These are phyloP conservation scores for Cladorhizidae sp. DNA, from an alignment of 37 sponge, comb jelly and placozoan genomes.

Conservation along the genomic window DNA sequence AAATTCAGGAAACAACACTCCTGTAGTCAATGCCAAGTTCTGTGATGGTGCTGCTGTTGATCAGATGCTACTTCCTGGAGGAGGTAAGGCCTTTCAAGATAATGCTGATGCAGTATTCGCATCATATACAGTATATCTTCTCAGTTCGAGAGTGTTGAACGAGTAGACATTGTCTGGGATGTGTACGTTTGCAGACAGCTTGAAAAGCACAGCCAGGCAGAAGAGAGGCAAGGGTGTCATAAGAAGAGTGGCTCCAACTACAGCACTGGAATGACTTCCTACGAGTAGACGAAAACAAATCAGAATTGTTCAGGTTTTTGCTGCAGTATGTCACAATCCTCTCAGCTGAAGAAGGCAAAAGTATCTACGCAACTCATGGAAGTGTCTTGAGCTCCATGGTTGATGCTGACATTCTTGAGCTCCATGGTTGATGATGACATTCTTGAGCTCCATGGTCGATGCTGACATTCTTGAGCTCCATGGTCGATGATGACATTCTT, in stretches of 20 bases:
- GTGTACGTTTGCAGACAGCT: slow-evolving; percentile 15
- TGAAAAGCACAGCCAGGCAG: slow-evolving; percentile 23
- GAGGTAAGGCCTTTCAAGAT: slow-evolving; percentile 16
- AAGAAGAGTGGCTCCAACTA: slow-evolving; percentile 6
- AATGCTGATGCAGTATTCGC: slow-evolving; percentile 10
- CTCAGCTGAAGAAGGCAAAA: slow-evolving; percentile 3
- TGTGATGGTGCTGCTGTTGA: slow-evolving; percentile 34
- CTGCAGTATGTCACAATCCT: not conserved
- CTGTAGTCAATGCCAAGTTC: slow-evolving; percentile 24
- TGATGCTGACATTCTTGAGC: too few species aligned
- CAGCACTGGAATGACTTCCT: slow-evolving; percentile 34
- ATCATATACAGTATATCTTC: slow-evolving; percentile 10
- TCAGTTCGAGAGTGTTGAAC: slow-evolving; percentile 1
- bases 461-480: too few species aligned
- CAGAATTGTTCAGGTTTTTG: slow-evolving; percentile 24
- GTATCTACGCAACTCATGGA: not conserved
- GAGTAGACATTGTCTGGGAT: slow-evolving; percentile 36
- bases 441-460: too few species aligned
- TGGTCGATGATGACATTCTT: too few species aligned
- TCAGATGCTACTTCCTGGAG: slow-evolving; percentile 27
- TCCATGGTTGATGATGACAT: too few species aligned
- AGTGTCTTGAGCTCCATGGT: not conserved
- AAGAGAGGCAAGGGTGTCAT: slow-evolving; percentile 33
- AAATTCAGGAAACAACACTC: not conserved
- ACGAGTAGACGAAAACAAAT: slow-evolving; percentile 24